phyloP scores from a whole-genome alignment of 64 coral and sea anemone genomes.

The Montipora cactus region DNA sequence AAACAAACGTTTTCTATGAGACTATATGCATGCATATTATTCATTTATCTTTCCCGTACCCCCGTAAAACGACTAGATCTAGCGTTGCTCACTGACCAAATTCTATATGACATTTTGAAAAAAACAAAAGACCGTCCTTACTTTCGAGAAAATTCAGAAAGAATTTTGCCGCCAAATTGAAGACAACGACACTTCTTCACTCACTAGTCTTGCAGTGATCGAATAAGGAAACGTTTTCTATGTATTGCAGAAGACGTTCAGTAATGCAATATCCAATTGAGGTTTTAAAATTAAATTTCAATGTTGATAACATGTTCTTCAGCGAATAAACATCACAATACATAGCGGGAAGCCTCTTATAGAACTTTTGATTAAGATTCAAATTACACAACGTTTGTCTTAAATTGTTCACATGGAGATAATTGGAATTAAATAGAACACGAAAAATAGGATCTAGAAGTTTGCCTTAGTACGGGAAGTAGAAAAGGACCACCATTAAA shows the following conservation, averaged over 20 bases:
- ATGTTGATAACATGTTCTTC: not conserved
- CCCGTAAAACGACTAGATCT: no score
- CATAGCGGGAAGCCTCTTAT: not conserved
- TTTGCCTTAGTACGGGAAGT: not conserved
- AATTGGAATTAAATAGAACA: not conserved
- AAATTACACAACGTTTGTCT: not conserved
- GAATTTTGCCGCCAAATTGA: no score
- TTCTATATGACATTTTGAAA: no score
- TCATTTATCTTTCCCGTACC: no score
- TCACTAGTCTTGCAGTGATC: no score
- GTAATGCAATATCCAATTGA: not conserved
- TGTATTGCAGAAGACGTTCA: not conserved
- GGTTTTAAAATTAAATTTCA: not conserved
- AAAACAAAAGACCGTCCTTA: no score
- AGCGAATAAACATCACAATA: not conserved
- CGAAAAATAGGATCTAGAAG: not conserved
- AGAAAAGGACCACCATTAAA: not conserved
- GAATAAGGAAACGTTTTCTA: no score
- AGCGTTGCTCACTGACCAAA: no score
- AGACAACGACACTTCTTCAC: no score
- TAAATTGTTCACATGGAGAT: not conserved
- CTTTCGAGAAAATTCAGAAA: no score
- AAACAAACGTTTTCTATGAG: not conserved
- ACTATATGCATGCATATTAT: not conserved
- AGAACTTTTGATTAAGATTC: slow-evolving; percentile 2